Evolutionary conservation across 2,888 invertebrate genomes (phyloP).

Genomic region (Catocala sponsa): DNA sequence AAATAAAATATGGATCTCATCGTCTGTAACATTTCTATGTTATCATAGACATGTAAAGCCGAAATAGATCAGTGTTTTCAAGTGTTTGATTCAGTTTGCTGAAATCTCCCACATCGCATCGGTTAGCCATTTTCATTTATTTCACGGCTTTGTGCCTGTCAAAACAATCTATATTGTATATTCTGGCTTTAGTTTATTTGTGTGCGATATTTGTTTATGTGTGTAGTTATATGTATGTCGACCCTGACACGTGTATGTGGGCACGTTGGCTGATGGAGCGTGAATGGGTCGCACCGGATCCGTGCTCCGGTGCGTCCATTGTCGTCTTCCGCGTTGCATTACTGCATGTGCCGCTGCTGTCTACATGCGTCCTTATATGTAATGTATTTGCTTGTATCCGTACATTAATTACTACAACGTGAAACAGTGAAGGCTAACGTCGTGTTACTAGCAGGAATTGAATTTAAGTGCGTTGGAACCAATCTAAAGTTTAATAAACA

Average conservation of each 20-base stretch:
- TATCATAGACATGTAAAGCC: conserved; percentile 27
- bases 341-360: conserved; percentile 36
- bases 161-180: conserved; percentile 44
- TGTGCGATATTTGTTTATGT: conserved; percentile 28
- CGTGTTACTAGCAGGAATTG: conserved; percentile 18
- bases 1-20: background rate
- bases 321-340: conserved; percentile 78
- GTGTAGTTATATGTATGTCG: conserved; percentile 31
- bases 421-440: conserved; percentile 12
- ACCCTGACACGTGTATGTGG: conserved; percentile 57
- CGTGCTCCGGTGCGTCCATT: conserved; percentile 77
- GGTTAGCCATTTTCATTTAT: conserved; percentile 37
- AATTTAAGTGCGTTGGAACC: background rate
- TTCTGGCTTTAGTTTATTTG: conserved; percentile 20
- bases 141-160: conserved; percentile 35
- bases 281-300: conserved; percentile 80
- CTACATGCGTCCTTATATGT: conserved; percentile 15
- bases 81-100: conserved; percentile 37
- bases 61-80: conserved; percentile 38
- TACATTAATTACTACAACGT: conserved; percentile 26
- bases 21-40: conserved; percentile 1
- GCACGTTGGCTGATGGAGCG: conserved; percentile 75
- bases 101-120: conserved; percentile 27
- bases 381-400: conserved; percentile 12
- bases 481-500: no score